Base-by-base conservation (phyloP, 2,113 vertebrate species). In the Salvelinus alpinus region DNA sequence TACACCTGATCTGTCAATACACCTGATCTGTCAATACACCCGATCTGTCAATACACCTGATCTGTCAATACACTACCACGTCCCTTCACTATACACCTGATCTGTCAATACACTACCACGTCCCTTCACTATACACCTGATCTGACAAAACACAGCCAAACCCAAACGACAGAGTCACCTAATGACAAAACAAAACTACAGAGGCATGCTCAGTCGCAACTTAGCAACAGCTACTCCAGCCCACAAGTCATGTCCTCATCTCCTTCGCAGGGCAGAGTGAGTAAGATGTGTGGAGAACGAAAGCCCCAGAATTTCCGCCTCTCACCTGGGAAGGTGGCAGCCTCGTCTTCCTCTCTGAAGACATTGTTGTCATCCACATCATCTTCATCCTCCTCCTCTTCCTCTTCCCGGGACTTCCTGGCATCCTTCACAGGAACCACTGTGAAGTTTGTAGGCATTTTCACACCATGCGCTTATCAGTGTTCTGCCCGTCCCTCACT, bases 361-460 rank as follows among this genome's bases (percentile, higher is more conserved):
- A 81, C 85, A 24, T 82, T 88, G 80, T 82, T 86, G 80, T 90
- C 88, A 60, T 91, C 2, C 38, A 44, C 38, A 44, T 44, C 38
- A 12, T 44, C 9, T 1, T 38, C 38, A 2, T 38, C 38, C 1
- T 38, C 7, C 6, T 38, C 34, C 5, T 34, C 90, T 3, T 91
- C 82, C 59, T 84, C 82, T 22, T 86, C 79, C 70, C 77, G 27
- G 1, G 79, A 78, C 79, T 87, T 85, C 6, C 65, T 68, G 80
- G 51, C 66, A 70, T 91, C 90, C 74, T 90, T 92, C 68, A 94
- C 94, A 0, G 92, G 94, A 70, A 94, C 92, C 71, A 94, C 93
- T 5, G 94, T 94, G 75, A 94, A 94, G 90, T 86, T 94, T 72
- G 92, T 94, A 64, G 94, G 94, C 94, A 94, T 94, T 91, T 90